Evolutionary conservation across 2,888 invertebrate species (phyloP).

Genomic region (Luperina testacea): DNA sequence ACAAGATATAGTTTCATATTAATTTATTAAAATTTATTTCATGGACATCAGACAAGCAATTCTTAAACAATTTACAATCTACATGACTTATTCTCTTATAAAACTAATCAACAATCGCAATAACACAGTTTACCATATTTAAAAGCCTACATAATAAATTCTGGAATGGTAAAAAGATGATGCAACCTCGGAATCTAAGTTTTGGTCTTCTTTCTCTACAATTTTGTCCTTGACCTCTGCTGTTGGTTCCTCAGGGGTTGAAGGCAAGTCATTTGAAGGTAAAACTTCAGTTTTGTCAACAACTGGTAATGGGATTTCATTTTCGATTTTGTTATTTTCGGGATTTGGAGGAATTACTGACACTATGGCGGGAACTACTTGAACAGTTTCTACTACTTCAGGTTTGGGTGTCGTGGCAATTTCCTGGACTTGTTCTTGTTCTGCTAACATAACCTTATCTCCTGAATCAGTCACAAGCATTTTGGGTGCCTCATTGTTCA

Average conservation of each 20-base stretch:
- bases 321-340: constrained; percentile 38
- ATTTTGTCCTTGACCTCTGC: constrained; percentile 52
- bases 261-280: constrained; percentile 37
- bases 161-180: constrained; percentile 85
- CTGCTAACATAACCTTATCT: constrained; percentile 67
- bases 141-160: constrained; percentile 79
- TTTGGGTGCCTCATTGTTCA: constrained; percentile 60
- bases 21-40: constrained; percentile 56
- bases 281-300: constrained; percentile 59
- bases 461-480: constrained; percentile 62
- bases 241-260: constrained; percentile 56
- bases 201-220: constrained; percentile 66
- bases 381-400: constrained; percentile 67
- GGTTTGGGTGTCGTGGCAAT: constrained; percentile 62
- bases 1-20: constrained; percentile 18
- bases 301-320: constrained; percentile 55
- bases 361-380: constrained; percentile 71
- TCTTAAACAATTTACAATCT: constrained; percentile 50
- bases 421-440: constrained; percentile 66
- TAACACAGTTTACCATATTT: constrained; percentile 41
- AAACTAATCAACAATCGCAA: constrained; percentile 55
- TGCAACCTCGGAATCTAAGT: constrained; percentile 81
- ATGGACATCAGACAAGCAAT: constrained; percentile 38
- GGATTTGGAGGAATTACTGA: constrained; percentile 65
- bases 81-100: constrained; percentile 61